phyloP scores from a whole-genome alignment of 2,888 invertebrate species.

The Platynereis dumerilii region DNA sequence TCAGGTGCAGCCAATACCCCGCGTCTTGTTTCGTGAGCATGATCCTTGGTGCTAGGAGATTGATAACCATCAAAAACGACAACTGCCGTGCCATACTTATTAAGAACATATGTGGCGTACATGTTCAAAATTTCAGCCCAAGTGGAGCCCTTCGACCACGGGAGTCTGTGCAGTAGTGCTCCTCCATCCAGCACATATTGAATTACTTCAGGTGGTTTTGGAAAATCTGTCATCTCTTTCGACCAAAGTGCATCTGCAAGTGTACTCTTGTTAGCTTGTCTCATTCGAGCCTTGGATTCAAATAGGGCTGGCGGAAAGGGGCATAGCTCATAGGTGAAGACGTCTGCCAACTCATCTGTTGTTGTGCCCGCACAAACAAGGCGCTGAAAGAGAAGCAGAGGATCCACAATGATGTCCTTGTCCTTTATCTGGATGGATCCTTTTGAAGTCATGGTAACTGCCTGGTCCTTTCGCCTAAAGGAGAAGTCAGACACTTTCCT shows the following conservation, averaged over 20 bases:
- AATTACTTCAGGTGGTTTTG: slow-evolving; percentile 5
- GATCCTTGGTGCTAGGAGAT: slow-evolving; percentile 39
- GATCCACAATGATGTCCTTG: slow-evolving; percentile 35
- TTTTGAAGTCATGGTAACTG: slow-evolving; percentile 28
- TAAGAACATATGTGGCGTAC: background rate
- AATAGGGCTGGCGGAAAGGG: slow-evolving; percentile 26
- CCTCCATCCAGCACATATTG: slow-evolving; percentile 37
- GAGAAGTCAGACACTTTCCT: slow-evolving; percentile 24
- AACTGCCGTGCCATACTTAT: slow-evolving; percentile 28
- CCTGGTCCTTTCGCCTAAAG: slow-evolving; percentile 35
- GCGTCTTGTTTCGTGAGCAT: slow-evolving; percentile 30
- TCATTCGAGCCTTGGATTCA: background rate
- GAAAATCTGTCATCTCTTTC: no score
- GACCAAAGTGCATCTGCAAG: slow-evolving; percentile 16
- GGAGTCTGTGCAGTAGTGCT: slow-evolving; percentile 38
- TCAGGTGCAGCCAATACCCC: background rate
- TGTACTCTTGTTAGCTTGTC: background rate
- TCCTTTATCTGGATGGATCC: slow-evolving; percentile 20
- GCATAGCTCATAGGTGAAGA: slow-evolving; percentile 24
- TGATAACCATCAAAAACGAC: slow-evolving; percentile 45
- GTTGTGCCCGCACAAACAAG: slow-evolving; percentile 28
- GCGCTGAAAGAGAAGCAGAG: slow-evolving; percentile 41
- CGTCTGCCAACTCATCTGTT: slow-evolving; percentile 8
- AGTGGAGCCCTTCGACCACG: slow-evolving; percentile 34
- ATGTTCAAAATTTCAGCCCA: slow-evolving; percentile 27